Conservation (phyloP, 2,113 vertebrate genomes). For the Donacobius atricapilla region DNA sequence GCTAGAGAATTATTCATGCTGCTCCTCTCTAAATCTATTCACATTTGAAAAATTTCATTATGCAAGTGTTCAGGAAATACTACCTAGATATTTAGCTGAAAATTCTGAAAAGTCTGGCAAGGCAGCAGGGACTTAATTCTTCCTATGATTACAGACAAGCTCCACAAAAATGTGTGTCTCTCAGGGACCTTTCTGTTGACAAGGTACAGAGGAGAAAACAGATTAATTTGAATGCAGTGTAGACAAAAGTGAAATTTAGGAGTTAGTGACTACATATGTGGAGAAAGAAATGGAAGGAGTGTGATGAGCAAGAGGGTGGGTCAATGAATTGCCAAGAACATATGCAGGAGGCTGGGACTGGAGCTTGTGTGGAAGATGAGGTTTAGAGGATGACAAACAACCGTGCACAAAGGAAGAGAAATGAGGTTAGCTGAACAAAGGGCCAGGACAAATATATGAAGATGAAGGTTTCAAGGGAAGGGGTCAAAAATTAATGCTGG, state of each 20-base stretch:
- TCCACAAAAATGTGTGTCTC: neutral
- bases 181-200: neutral
- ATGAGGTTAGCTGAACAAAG: neutral
- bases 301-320: neutral
- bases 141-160: neutral
- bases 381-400: neutral
- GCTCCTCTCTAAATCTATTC: neutral
- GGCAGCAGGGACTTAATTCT: neutral
- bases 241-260: neutral
- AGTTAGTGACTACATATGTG: neutral
- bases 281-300: neutral
- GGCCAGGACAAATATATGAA: neutral
- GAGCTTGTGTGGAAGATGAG: neutral
- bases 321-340: neutral
- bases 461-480: neutral
- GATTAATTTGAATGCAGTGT: neutral
- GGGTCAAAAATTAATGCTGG: neutral
- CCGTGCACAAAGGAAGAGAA: neutral
- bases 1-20: neutral
- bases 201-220: neutral
- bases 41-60: neutral
- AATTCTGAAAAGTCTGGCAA: neutral
- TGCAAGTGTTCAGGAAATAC: neutral
- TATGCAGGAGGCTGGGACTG: neutral
- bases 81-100: neutral